Evolutionary conservation across 2,888 invertebrate genomes (phyloP).

Genomic region (Romanomermis culicivorax): DNA sequence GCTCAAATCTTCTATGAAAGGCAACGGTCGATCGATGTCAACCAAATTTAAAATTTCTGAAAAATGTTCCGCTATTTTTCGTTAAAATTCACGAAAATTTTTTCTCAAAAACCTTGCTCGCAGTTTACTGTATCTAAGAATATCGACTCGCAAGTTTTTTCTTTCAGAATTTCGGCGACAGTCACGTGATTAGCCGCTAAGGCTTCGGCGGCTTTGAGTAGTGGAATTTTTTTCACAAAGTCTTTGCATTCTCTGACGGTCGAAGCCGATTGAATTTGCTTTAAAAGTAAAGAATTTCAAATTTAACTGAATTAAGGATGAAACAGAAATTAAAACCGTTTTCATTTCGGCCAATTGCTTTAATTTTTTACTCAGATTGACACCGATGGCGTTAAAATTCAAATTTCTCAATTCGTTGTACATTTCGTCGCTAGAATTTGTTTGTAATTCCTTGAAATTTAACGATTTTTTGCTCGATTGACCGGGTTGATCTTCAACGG

Average conservation of each 20-base stretch:
- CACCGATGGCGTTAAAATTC: slow-evolving; percentile 72
- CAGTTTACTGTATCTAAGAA: slow-evolving; percentile 57
- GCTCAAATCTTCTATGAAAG: slow-evolving; percentile 76
- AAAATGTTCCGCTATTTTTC: neutral
- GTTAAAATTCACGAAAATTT: slow-evolving; percentile 7
- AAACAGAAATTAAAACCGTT: neutral
- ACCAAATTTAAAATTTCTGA: slow-evolving; percentile 65
- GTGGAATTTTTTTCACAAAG: slow-evolving; percentile 68
- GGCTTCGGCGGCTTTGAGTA: slow-evolving; percentile 61
- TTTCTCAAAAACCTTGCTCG: slow-evolving; percentile 42
- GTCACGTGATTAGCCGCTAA: slow-evolving; percentile 53
- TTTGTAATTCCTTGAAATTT: slow-evolving; percentile 38
- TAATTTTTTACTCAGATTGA: slow-evolving; percentile 60
- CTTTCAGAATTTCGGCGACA: slow-evolving; percentile 77
- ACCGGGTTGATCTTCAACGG: neutral
- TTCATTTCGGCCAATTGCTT: slow-evolving; percentile 55
- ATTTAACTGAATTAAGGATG: neutral
- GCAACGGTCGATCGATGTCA: slow-evolving; percentile 65
- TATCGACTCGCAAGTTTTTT: slow-evolving; percentile 49
- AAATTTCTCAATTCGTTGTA: slow-evolving; percentile 73
- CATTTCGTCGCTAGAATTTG: slow-evolving; percentile 70
- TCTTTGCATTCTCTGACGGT: slow-evolving; percentile 83
- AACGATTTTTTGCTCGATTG: neutral
- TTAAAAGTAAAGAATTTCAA: slow-evolving; percentile 8
- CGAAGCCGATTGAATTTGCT: slow-evolving; percentile 57